A percentile compares a stretch with the other conserved stretches of the same genome.
phyloP scores from a whole-genome alignment of 2,113 vertebrate species.

The Tonatia bakeri region DNA sequence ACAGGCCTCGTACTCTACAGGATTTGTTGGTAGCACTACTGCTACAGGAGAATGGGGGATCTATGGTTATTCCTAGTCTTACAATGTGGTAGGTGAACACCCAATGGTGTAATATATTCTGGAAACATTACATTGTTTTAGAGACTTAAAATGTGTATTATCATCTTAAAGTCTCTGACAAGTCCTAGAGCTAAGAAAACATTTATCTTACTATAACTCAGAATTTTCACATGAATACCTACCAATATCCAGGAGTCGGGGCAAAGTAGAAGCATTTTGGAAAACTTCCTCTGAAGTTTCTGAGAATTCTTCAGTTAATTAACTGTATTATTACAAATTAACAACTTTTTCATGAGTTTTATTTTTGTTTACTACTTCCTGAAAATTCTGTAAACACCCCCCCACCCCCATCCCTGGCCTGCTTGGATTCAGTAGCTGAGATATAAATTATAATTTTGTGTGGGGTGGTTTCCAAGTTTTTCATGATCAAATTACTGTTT shows the following conservation, averaged over 20 bases:
- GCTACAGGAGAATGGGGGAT: not conserved
- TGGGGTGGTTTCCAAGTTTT: not conserved
- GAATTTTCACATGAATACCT: not conserved
- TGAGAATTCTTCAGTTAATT: not conserved
- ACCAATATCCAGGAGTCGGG: not conserved
- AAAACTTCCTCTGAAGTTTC: not conserved
- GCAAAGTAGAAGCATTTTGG: not conserved
- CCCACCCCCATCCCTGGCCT: not conserved
- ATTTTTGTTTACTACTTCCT: slow-evolving; percentile 33
- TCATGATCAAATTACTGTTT: not conserved
- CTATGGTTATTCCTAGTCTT: not conserved
- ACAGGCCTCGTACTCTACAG: not conserved
- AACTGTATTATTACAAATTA: not conserved
- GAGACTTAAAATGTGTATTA: not conserved
- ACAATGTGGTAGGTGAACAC: not conserved
- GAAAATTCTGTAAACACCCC: not conserved
- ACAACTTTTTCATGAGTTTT: not conserved
- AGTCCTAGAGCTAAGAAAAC: not conserved
- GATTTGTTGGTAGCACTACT: not conserved
- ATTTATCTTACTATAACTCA: not conserved
- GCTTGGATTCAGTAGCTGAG: not conserved
- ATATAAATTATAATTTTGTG: not conserved
- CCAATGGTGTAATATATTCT: not conserved
- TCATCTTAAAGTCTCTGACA: not conserved
- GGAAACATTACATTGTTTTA: not conserved